Conservation (phyloP, 1,140 invertebrate genomes). For the Pseudomyrmex pallidus region DNA sequence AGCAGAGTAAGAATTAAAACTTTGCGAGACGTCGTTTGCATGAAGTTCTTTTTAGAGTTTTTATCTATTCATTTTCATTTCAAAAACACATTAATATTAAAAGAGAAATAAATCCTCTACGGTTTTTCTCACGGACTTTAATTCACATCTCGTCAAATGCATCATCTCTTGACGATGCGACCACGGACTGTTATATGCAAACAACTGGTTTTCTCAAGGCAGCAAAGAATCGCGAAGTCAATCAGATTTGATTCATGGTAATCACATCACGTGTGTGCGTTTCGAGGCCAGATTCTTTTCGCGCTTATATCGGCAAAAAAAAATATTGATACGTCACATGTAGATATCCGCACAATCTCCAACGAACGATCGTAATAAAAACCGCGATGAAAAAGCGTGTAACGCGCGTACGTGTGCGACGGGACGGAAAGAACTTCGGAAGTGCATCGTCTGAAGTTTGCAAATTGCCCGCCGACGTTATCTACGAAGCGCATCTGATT, state of each 20-base stretch:
- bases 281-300: conserved; percentile 10
- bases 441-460: neutral
- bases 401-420: too few species aligned
- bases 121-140: too few species aligned
- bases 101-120: too few species aligned
- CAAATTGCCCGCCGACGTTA: conserved; percentile 1
- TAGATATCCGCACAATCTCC: neutral
- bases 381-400: neutral
- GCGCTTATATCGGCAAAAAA: neutral
- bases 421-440: neutral
- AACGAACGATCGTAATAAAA: neutral
- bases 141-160: too few species aligned
- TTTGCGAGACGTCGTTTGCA: neutral
- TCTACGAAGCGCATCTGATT: neutral
- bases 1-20: neutral
- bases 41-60: neutral
- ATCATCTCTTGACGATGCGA: too few species aligned
- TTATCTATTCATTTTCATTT: too few species aligned
- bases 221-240: conserved; percentile 3
- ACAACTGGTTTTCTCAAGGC: conserved; percentile 13
- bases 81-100: too few species aligned
- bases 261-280: neutral
- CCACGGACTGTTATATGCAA: neutral
- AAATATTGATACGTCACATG: conserved; percentile 8
- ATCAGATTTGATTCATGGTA: neutral